Base-by-base conservation (phyloP, 2,797 vertebrate species). In the Acanthornis magna region DNA sequence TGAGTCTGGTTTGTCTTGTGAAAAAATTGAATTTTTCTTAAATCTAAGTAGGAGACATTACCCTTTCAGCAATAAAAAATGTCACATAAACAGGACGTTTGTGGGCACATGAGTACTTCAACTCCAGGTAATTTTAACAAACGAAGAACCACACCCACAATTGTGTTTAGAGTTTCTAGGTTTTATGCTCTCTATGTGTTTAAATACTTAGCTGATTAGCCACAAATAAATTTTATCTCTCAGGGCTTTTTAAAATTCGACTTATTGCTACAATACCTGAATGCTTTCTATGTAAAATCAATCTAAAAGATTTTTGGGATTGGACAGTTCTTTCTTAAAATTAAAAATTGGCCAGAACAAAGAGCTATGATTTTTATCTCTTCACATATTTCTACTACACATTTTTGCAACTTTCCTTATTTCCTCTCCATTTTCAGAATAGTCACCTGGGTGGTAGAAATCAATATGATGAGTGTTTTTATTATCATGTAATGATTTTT, bases 401-500 rank as follows among this genome's bases (percentile, higher is more conserved):
- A 25, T 75, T 85, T 68, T 17, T 75, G 17, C 6, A 16, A 14
- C 6, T n/a, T 76, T 13, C 23, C 19, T 61, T 77, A 34, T 65
- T 72, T 80, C 8, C 5, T 53, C 62, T 42, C 48, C 7, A 26
- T 66, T 45, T 83, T 81, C 10, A 4, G 27, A 80, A 36, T 32
- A 47, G 10, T 47, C 12, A 29, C 2, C 7, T 58, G 6, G 3
- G 11, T 73, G 38, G 11, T 48, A 45, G 36, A 42, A 70, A 43
- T 58, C 23, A 61, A 43, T 20, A 50, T 55, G 2, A 36, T 38
- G 10, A 29, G 5, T n/a, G 3, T 2, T 67, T 77, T 66, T 74
- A 4, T 55, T 13, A 20, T 15, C 1, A 21, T 38, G 13, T 1
- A 32, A 70, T 1, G 1, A 16, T 34, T 73, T 29, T 61, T 45